Base-by-base conservation (phyloP, 2,797 vertebrate species). In the Phalloptychus januarius region DNA sequence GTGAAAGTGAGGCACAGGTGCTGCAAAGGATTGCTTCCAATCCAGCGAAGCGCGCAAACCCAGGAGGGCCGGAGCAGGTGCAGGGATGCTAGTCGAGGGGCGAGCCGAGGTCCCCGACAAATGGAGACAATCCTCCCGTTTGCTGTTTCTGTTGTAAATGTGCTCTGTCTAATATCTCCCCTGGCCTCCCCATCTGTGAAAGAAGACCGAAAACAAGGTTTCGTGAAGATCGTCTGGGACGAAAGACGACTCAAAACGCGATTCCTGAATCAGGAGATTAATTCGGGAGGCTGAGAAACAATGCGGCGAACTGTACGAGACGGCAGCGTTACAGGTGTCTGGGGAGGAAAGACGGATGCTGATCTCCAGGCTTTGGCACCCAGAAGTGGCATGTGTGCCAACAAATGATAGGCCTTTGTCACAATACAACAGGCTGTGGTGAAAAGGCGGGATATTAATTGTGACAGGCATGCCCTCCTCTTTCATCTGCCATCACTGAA, bases 81-180 rank as follows among this genome's bases (percentile, higher is more conserved):
- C 79, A 79, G 70, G 31, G 81, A 86, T 72, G 79, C 80, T 65
- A 46, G 88, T 77, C 70, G 23, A 50, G 18, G 75, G 81, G 90
- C 85, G 45, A 87, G 83, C 65, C 3, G 56, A 83, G 87, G 86
- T 83, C 82, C 75, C 69, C 74, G 58, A 44, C 86, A 86, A 90
- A 83, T n/a, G 23, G 76, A 73, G 75, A 82, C 72, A 83, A 80
- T 79, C 85, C 87, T 84, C 85, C 88, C 81, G 72, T 72, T 54
- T 69, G 2, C 85, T 77, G 74, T 87, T 80, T 81, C 78, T 58
- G 44, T 81, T 87, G 86, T 92, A 89, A 92, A 87, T 90, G 85
- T 52, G 16, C 80, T 82, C 79, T 76, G 75, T 74, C 75, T 89
- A 90, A 93, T 92, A 89, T 87, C 81, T 90, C 83, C 86, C 88